phyloP scores from a whole-genome alignment of 2,113 vertebrate species.

The Puntigrus tetrazona region DNA sequence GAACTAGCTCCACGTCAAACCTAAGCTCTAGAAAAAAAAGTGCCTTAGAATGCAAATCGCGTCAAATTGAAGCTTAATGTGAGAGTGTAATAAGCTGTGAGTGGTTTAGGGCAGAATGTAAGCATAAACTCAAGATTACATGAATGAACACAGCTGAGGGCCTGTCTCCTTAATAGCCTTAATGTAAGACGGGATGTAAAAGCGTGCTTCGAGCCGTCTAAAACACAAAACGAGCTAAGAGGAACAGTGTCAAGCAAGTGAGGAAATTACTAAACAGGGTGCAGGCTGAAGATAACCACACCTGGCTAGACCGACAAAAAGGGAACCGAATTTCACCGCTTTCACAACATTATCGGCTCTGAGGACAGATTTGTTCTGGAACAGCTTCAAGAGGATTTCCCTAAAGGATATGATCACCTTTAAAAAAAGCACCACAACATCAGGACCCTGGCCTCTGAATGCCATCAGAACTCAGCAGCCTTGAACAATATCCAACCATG shows the following conservation, averaged over 20 bases:
- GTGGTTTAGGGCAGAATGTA: slow-evolving; percentile 14
- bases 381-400: slow-evolving; percentile 60
- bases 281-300: slow-evolving; percentile 32
- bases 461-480: slow-evolving; percentile 63
- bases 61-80: slow-evolving; percentile 17
- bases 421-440: slow-evolving; percentile 62
- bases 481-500: slow-evolving; percentile 67
- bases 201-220: neutral
- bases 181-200: neutral
- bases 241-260: slow-evolving; percentile 38
- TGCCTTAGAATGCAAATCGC: slow-evolving; percentile 16
- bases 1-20: slow-evolving; percentile 10
- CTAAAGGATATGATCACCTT: slow-evolving; percentile 58
- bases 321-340: slow-evolving; percentile 8
- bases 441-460: slow-evolving; percentile 66
- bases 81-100: slow-evolving; percentile 12
- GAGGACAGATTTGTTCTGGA: slow-evolving; percentile 47
- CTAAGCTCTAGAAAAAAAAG: slow-evolving; percentile 20
- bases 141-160: neutral
- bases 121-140: slow-evolving; percentile 21
- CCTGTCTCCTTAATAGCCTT: slow-evolving; percentile 8
- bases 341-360: slow-evolving; percentile 44
- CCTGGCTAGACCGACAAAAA: slow-evolving; percentile 22
- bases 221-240: slow-evolving; percentile 29
- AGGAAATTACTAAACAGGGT: slow-evolving; percentile 10